Conservation (phyloP, 2,113 vertebrate genomes). For the Rattus rattus region DNA sequence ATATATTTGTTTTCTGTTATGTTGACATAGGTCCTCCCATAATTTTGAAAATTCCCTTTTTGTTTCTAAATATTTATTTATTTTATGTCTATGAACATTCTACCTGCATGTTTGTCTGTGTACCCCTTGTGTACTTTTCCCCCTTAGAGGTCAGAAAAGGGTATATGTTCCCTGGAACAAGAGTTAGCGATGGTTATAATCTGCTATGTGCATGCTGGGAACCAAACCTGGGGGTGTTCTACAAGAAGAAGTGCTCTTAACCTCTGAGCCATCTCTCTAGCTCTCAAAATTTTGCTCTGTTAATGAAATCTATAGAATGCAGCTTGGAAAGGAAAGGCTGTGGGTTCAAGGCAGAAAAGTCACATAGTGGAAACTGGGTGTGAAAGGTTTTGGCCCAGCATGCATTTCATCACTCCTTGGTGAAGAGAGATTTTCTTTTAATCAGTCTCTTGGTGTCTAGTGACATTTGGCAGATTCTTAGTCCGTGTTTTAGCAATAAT, state of each 20-base stretch:
- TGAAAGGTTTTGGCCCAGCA: not conserved
- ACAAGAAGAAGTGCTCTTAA: not conserved
- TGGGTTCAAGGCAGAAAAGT: not conserved
- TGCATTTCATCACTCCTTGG: not conserved
- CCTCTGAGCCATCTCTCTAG: not conserved
- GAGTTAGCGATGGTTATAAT: not conserved
- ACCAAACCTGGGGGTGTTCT: not conserved
- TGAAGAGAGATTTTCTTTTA: not conserved
- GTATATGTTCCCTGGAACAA: not conserved
- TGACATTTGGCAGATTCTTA: slow-evolving; percentile 42
- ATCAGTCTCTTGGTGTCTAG: slow-evolving; percentile 20
- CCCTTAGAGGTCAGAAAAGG: not conserved
- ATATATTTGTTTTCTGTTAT: not conserved
- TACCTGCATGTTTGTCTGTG: not conserved
- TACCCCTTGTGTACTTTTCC: not conserved
- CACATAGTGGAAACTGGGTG: not conserved
- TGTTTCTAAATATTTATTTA: not conserved
- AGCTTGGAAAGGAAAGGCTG: not conserved
- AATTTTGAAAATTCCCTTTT: not conserved
- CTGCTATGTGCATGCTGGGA: not conserved
- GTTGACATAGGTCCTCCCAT: not conserved
- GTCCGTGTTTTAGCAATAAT: slow-evolving; percentile 34
- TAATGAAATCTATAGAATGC: not conserved
- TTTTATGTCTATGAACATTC: not conserved
- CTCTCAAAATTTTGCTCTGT: not conserved